Evolutionary conservation across 2,888 invertebrate species (phyloP).

Genomic region (Oscheius myriophilus): DNA sequence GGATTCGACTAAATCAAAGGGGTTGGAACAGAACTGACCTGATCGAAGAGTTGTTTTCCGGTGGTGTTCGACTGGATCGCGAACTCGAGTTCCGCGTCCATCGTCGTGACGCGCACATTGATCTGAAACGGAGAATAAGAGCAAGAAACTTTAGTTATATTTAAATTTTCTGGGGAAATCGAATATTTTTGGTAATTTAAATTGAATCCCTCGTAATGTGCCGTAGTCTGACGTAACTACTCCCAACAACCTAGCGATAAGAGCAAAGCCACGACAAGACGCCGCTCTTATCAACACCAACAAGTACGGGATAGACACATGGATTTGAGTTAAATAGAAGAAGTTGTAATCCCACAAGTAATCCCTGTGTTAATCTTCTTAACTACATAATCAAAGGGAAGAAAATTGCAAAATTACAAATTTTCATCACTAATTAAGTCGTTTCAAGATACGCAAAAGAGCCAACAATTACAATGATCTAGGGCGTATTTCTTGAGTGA

Average conservation of each 20-base stretch:
- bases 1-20: background rate
- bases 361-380: too few relatives aligned
- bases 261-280: conserved; percentile 13
- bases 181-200: background rate
- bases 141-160: background rate
- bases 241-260: conserved; percentile 13
- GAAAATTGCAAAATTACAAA: too few relatives aligned
- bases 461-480: background rate
- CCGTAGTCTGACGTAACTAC: conserved; percentile 15
- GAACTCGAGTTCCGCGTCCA: conserved; percentile 99
- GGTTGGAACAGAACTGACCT: conserved; percentile 74
- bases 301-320: background rate
- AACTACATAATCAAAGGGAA: too few relatives aligned
- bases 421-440: too few relatives aligned
- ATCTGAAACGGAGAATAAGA: conserved; percentile 75
- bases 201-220: background rate
- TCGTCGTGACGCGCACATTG: conserved; percentile 99
- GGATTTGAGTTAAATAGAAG: background rate
- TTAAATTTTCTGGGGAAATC: background rate
- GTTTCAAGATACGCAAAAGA: too few relatives aligned
- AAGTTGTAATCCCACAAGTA: too few relatives aligned
- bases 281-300: conserved; percentile 13
- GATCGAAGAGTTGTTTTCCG: conserved; percentile 99
- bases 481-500: background rate
- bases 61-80: conserved; percentile 99